Conservation (phyloP, 2,888 invertebrate species). For the Phoronis australis region DNA sequence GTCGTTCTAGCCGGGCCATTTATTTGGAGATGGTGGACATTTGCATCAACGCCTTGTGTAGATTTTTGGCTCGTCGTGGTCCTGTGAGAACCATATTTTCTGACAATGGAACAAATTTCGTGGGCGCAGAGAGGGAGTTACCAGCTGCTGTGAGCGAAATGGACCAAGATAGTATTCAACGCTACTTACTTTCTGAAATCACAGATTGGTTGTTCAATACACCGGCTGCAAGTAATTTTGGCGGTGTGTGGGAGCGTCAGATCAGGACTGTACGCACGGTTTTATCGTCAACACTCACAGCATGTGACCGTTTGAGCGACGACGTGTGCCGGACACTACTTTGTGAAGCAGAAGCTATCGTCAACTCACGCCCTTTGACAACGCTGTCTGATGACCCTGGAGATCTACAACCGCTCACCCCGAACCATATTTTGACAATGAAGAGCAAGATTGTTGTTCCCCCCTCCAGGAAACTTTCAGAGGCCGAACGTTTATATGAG, state of each 20-base stretch:
- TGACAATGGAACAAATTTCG: conserved; percentile 17
- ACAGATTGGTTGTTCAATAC: conserved; percentile 5
- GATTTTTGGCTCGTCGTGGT: conserved; percentile 10
- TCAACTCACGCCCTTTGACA: too few species aligned
- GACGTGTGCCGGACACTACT: too few species aligned
- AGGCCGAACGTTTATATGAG: conserved; percentile 13
- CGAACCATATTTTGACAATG: conserved; percentile 8
- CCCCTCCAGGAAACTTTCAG: conserved; percentile 19
- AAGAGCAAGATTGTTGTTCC: conserved; percentile 8
- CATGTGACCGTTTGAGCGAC: too few species aligned
- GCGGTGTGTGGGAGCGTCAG: conserved; percentile 13
- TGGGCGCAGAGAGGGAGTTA: too few species aligned
- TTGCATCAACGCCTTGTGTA: conserved; percentile 12
- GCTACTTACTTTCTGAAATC: conserved; percentile 5
- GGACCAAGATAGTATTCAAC: conserved; percentile 5
- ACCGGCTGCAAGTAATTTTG: conserved; percentile 11
- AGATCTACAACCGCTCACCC: conserved; percentile 9
- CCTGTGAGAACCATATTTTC: conserved; percentile 11
- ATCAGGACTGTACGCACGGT: conserved; percentile 10
- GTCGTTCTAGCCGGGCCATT: conserved; percentile 7
- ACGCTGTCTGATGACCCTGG: conserved; percentile 12
- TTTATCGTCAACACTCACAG: conserved; percentile 1
- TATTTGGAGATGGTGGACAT: conserved; percentile 7
- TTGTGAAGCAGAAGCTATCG: too few species aligned
- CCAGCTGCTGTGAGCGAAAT: conserved; percentile 4